These are phyloP conservation scores for Maconellicoccus hirsutus DNA, from an alignment of 1,140 invertebrate genomes.

Conservation along the genomic window DNA sequence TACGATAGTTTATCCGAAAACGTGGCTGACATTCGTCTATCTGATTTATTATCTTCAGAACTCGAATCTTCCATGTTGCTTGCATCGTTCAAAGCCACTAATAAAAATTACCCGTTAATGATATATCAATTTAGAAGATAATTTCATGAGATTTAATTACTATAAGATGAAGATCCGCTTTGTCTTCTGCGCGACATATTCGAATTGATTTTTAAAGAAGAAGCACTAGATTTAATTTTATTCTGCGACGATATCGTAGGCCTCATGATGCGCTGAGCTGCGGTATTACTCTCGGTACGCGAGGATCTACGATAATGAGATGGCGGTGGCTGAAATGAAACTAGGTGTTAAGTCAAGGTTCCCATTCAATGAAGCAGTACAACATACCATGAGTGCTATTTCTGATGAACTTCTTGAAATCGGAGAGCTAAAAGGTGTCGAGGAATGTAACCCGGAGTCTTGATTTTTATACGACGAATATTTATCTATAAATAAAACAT, in stretches of 20 bases:
- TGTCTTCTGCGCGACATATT: conserved; percentile 24
- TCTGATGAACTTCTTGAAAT: conserved; percentile 12
- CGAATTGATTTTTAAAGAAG: conserved; percentile 33
- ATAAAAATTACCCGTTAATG: background rate
- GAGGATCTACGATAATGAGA: background rate
- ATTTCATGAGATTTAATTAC: conserved; percentile 16
- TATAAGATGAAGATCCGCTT: conserved; percentile 21
- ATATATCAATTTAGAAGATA: too few species aligned
- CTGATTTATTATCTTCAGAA: conserved; percentile 44
- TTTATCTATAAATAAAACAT: background rate
- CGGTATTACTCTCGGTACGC: background rate
- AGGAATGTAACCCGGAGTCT: background rate
- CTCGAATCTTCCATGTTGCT: conserved; percentile 59
- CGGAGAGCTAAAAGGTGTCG: background rate
- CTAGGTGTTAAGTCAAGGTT: too few species aligned
- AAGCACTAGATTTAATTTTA: conserved; percentile 42
- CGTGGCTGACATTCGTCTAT: background rate
- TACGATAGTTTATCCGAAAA: conserved; percentile 11
- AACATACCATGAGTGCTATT: conserved; percentile 6
- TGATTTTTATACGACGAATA: background rate
- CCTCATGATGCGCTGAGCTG: conserved; percentile 42
- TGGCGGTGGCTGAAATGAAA: background rate
- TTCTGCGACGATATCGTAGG: conserved; percentile 69
- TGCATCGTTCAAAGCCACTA: conserved; percentile 50
- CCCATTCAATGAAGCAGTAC: background rate